Evolutionary conservation across 2,888 invertebrate genomes (phyloP).

Genomic region (Blastobasis lacticolella): DNA sequence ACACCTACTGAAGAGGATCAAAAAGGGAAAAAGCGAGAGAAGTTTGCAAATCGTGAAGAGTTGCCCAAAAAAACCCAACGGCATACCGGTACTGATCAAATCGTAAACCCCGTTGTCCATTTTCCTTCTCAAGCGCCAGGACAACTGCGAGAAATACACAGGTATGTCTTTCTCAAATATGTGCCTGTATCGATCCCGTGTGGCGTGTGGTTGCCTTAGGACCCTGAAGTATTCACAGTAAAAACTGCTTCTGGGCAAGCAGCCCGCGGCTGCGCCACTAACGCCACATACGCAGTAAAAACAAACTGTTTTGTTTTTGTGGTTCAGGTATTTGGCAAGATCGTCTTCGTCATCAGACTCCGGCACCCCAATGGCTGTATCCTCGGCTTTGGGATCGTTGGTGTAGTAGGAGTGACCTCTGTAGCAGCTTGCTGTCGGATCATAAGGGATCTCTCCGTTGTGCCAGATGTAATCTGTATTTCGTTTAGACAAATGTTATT

Average conservation of each 20-base stretch:
- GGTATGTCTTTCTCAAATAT: slow-evolving; percentile 47
- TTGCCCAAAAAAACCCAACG: too few species aligned
- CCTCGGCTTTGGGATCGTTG: slow-evolving; percentile 38
- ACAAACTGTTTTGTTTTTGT: slow-evolving; percentile 30
- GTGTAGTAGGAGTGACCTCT: slow-evolving; percentile 52
- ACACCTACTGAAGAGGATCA: too few species aligned
- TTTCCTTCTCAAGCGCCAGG: slow-evolving; percentile 48
- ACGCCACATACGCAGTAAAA: slow-evolving; percentile 48
- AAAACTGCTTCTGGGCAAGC: slow-evolving; percentile 37
- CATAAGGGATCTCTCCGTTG: slow-evolving; percentile 57
- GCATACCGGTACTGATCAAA: slow-evolving; percentile 42
- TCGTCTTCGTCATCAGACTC: slow-evolving; percentile 27
- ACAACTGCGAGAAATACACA: slow-evolving; percentile 43
- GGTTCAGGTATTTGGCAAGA: slow-evolving; percentile 26
- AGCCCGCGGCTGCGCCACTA: slow-evolving; percentile 26
- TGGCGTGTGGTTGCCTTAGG: slow-evolving; percentile 18
- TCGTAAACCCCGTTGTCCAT: slow-evolving; percentile 51
- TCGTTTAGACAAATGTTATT: not conserved
- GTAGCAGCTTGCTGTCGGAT: slow-evolving; percentile 35
- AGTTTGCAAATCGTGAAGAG: too few species aligned
- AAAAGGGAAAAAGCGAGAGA: too few species aligned
- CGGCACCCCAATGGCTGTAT: slow-evolving; percentile 29
- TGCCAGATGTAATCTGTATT: slow-evolving; percentile 58
- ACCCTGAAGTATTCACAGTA: slow-evolving; percentile 46
- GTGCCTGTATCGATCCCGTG: slow-evolving; percentile 30